These are phyloP conservation scores for Epinephelus lanceolatus DNA, from an alignment of 2,113 vertebrate species.

Conservation along the genomic window DNA sequence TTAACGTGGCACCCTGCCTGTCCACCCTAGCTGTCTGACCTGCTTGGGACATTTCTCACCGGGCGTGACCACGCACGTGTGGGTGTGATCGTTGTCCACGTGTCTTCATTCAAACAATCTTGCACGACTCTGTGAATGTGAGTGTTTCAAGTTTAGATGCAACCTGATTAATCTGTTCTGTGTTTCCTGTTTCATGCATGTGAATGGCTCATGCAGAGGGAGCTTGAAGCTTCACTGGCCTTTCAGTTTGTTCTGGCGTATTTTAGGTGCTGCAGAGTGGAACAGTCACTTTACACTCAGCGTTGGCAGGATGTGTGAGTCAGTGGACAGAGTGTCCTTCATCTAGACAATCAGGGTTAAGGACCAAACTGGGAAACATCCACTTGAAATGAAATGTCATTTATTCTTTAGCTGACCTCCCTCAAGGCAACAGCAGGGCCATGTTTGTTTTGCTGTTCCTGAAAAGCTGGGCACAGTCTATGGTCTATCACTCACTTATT, in stretches of 20 bases:
- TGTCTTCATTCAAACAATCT: slow-evolving; percentile 39
- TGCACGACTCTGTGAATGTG: slow-evolving; percentile 23
- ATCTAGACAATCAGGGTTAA: neutral
- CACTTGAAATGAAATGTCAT: neutral
- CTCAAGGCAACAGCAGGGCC: neutral
- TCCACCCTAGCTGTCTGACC: slow-evolving; percentile 21
- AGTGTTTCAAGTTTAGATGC: neutral
- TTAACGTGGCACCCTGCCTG: slow-evolving; percentile 47
- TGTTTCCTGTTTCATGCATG: too few species aligned
- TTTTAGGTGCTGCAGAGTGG: neutral
- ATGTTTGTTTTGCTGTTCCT: neutral
- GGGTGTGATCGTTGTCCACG: neutral
- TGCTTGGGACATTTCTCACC: neutral
- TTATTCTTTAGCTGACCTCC: neutral
- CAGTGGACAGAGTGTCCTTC: neutral
- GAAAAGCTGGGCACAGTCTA: neutral
- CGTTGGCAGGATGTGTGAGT: neutral
- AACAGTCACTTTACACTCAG: neutral
- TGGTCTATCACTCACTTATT: neutral
- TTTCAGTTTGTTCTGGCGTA: neutral
- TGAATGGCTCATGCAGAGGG: neutral
- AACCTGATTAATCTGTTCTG: neutral
- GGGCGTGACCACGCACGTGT: slow-evolving; percentile 22
- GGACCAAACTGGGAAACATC: slow-evolving; percentile 1
- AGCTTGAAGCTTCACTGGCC: neutral